Base-by-base conservation (phyloP, 2,888 invertebrate genomes). In the Brachyopa scutellaris region DNA sequence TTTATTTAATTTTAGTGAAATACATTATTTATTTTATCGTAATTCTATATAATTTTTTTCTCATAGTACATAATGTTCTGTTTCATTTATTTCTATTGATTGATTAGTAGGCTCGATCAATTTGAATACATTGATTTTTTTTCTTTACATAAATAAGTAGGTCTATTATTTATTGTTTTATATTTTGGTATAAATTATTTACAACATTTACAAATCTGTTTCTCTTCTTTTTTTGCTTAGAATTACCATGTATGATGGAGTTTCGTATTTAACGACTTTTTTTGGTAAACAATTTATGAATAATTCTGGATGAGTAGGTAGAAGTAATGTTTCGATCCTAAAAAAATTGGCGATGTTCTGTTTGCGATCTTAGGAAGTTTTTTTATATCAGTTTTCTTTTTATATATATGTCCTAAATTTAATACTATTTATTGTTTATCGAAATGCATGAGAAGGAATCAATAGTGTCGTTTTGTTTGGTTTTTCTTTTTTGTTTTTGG, bases 131-230 rank as follows among this genome's bases (percentile, higher is more conserved):
- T 15, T 23, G 19, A 51, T 33, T 67, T 40, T 55, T 42, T 57
- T 47, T n/a, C n/a, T 62, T 69, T 61, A 55, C 55, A 47, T 67
- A 55, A 57, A 6, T 69, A 59, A 55, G 17, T 67, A 51, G 4
- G 17, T 51, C 55, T 23, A 29, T 11, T 62, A 26, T 38, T 15
- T 11, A n/a, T 23, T 26, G 9, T n/a, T 47, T 23, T 47, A 5
- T 42, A 8, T 21, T 55, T 47, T 55, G 6, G 77, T 82, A 82
- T 82, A 82, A 82, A 77, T 66, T 82, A 82, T 82, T 36, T 82
- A 82, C 82, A 82, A 29, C 66, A 82, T 82, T 77, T 82, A 82
- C 82, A 82, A 82, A 77, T 66, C 11, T 36, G 13, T 47, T 36
- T 33, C 13, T 51, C 8, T 45, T 21, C 6, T 23, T 19, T 33